These are phyloP conservation scores for Argentina silus DNA, from an alignment of 2,797 vertebrate species.

Conservation along the genomic window DNA sequence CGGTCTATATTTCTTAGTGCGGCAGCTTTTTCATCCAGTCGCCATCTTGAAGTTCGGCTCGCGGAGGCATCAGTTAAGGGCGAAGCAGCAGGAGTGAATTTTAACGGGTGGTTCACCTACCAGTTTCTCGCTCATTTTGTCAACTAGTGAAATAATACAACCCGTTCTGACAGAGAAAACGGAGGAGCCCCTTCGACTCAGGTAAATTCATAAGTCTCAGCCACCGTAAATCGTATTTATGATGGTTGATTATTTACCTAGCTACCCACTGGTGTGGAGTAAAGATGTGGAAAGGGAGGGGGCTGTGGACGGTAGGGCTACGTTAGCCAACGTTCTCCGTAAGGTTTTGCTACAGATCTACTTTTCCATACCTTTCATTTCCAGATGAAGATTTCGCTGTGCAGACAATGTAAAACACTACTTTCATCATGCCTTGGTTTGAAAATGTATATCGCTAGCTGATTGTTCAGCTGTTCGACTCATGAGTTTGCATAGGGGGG, in stretches of 20 bases:
- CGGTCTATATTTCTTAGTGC: constrained; percentile 77
- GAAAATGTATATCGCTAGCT: no score
- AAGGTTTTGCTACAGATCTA: no score
- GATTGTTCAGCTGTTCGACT: no score
- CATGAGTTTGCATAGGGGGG: no score
- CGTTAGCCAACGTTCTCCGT: neutral
- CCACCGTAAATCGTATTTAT: neutral
- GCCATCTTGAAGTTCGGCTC: constrained; percentile 82
- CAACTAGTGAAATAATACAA: constrained; percentile 57
- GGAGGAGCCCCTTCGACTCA: constrained; percentile 70
- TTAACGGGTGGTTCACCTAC: constrained; percentile 74
- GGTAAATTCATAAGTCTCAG: constrained; percentile 47
- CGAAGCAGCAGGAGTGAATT: constrained; percentile 72
- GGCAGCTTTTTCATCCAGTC: constrained; percentile 73
- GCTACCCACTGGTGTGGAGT: constrained; percentile 47
- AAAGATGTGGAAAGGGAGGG: neutral
- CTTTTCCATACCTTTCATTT: no score
- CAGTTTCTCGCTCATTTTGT: constrained; percentile 66
- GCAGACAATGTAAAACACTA: no score
- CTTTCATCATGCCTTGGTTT: no score
- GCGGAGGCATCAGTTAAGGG: constrained; percentile 73
- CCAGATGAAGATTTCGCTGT: no score
- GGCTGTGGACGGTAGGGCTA: neutral
- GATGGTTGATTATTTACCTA: neutral
- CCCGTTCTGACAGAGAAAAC: constrained; percentile 56